These are phyloP conservation scores for Thymallus thymallus DNA, from an alignment of 2,113 vertebrate genomes.

Conservation along the genomic window DNA sequence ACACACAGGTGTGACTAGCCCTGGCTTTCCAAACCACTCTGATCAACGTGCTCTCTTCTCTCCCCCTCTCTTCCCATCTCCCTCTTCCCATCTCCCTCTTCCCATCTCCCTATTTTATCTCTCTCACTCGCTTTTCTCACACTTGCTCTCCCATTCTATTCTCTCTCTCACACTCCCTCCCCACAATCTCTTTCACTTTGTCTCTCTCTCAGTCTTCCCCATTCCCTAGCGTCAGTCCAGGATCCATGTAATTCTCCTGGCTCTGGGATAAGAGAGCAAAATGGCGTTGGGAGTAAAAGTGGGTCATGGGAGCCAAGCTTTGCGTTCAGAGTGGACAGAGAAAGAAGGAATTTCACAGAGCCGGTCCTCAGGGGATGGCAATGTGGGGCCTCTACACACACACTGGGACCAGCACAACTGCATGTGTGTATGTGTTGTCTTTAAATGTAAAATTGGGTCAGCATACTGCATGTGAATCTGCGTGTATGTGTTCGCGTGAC, in stretches of 20 bases:
- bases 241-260: constrained; percentile 47
- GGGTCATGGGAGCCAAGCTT: constrained; percentile 57
- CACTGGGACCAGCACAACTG: not conserved
- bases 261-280: constrained; percentile 47
- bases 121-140: not conserved
- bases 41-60: constrained; percentile 16
- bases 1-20: constrained; percentile 48
- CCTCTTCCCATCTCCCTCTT: too few species aligned
- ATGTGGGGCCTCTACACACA: constrained; percentile 36
- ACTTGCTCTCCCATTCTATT: too few species aligned
- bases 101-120: not conserved
- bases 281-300: constrained; percentile 56
- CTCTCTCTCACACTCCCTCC: too few species aligned
- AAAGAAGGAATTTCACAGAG: constrained; percentile 38
- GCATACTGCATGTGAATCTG: too few species aligned
- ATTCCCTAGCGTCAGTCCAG: constrained; percentile 19
- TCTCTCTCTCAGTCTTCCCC: too few species aligned
- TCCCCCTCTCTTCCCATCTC: not conserved
- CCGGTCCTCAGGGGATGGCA: constrained; percentile 42
- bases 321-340: constrained; percentile 51
- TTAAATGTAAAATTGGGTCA: too few species aligned
- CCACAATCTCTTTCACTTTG: too few species aligned
- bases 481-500: not conserved
- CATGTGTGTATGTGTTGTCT: not conserved
- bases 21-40: not conserved